Evolutionary conservation across 2,888 invertebrate species (phyloP).

Genomic region (Caenorhabditis plicata): DNA sequence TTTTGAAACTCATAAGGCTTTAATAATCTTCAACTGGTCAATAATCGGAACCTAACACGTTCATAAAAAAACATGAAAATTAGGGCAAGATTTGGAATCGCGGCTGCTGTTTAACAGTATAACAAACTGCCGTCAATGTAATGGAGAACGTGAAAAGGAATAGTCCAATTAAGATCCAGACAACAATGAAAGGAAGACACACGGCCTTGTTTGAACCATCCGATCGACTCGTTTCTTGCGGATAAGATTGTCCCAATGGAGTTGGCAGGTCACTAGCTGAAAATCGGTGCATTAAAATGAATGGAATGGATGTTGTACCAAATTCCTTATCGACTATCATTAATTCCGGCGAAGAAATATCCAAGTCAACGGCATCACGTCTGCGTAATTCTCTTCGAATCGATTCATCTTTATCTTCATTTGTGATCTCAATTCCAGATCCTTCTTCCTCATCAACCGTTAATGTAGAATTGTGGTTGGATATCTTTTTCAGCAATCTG

Average conservation of each 20-base stretch:
- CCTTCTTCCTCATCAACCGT: constrained; percentile 26
- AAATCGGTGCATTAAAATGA: constrained; percentile 1
- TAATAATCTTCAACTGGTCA: not conserved
- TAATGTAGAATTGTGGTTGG: not conserved
- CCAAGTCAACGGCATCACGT: constrained; percentile 55
- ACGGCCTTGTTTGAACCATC: constrained; percentile 21
- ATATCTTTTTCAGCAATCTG: constrained; percentile 14
- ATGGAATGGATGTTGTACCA: no score
- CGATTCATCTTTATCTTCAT: constrained; percentile 18
- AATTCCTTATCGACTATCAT: constrained; percentile 58
- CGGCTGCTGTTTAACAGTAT: constrained; percentile 33
- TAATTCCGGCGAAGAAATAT: constrained; percentile 60
- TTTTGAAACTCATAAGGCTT: no score
- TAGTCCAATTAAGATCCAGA: constrained; percentile 45
- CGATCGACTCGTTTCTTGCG: constrained; percentile 3
- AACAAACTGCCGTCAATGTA: constrained; percentile 39
- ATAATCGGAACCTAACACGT: not conserved
- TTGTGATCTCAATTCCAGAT: constrained; percentile 20
- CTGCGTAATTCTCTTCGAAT: constrained; percentile 38
- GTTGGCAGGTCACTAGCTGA: constrained; percentile 27
- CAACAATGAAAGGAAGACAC: constrained; percentile 40
- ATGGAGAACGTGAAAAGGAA: constrained; percentile 39
- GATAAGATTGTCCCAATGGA: constrained; percentile 22
- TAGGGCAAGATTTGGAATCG: constrained; percentile 37
- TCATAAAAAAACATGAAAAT: not conserved